These are phyloP conservation scores for Bimastos eiseni DNA, from an alignment of 2,888 invertebrate genomes.

Conservation along the genomic window DNA sequence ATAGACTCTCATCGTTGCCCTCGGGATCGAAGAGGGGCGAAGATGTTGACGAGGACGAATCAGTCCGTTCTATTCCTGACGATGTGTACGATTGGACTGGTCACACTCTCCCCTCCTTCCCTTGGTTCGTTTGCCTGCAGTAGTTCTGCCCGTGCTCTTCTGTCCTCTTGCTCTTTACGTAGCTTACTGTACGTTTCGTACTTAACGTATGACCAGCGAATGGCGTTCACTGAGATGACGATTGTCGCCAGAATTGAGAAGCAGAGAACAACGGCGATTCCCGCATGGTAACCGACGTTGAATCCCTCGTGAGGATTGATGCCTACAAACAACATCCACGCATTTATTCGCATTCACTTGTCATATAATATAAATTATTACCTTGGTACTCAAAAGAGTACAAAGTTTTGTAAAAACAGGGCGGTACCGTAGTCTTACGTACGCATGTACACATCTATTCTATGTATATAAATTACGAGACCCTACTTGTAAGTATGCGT, in stretches of 20 bases:
- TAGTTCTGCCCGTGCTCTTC: background rate
- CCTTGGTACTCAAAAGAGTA: too few species aligned
- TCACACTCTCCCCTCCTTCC: background rate
- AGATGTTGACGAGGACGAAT: background rate
- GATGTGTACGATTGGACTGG: background rate
- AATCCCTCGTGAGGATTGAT: slow-evolving; percentile 8
- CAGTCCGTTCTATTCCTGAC: background rate
- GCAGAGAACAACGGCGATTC: background rate
- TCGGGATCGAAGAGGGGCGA: background rate
- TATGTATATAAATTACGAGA: too few species aligned
- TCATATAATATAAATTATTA: background rate
- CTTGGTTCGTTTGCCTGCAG: background rate
- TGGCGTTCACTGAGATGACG: background rate
- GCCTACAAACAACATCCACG: background rate
- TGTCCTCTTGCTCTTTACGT: background rate
- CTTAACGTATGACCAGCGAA: slow-evolving; percentile 15
- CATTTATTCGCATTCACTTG: background rate
- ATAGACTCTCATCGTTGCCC: background rate
- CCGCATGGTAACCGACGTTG: background rate
- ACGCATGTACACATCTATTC: too few species aligned
- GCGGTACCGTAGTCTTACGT: too few species aligned
- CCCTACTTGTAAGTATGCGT: too few species aligned
- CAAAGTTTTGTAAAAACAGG: too few species aligned
- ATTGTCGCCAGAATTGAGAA: background rate
- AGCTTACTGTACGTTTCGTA: background rate